Evolutionary conservation across 2,888 invertebrate species (phyloP).

Genomic region (Hypsopygia costalis): DNA sequence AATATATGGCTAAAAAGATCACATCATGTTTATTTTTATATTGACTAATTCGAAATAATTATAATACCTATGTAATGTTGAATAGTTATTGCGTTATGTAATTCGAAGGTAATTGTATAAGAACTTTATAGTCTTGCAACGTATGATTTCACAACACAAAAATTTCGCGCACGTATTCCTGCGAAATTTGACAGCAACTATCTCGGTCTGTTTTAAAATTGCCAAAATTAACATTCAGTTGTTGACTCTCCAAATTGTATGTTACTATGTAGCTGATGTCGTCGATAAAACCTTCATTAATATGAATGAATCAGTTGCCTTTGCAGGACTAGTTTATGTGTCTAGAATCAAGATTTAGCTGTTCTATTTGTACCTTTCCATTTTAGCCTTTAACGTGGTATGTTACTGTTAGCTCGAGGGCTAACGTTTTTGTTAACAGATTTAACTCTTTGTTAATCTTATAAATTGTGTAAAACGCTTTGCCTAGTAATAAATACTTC

Average conservation of each 20-base stretch:
- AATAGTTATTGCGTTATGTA: not conserved
- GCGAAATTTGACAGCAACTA: slow-evolving; percentile 28
- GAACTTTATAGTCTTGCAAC: not conserved
- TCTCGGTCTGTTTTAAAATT: slow-evolving; percentile 25
- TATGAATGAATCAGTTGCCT: slow-evolving; percentile 29
- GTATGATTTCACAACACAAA: not conserved
- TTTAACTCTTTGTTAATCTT: not conserved
- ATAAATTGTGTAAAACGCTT: no score
- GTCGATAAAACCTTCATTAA: slow-evolving; percentile 33
- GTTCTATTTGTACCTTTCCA: slow-evolving; percentile 18
- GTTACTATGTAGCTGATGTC: slow-evolving; percentile 28
- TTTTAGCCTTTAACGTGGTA: slow-evolving; percentile 2
- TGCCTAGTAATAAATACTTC: not conserved
- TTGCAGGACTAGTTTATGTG: slow-evolving; percentile 21
- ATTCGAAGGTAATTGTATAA: not conserved
- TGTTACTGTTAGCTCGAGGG: not conserved
- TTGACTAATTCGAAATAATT: no score
- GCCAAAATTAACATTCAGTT: slow-evolving; percentile 44
- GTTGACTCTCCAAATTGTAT: slow-evolving; percentile 30
- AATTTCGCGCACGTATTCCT: slow-evolving; percentile 37
- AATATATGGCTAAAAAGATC: no score
- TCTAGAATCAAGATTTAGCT: slow-evolving; percentile 18
- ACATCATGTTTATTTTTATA: no score
- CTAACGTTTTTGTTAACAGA: not conserved
- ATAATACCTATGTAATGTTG: no score